Base-by-base conservation (phyloP, 2,797 vertebrate genomes). In the Arctocebus calabarensis region DNA sequence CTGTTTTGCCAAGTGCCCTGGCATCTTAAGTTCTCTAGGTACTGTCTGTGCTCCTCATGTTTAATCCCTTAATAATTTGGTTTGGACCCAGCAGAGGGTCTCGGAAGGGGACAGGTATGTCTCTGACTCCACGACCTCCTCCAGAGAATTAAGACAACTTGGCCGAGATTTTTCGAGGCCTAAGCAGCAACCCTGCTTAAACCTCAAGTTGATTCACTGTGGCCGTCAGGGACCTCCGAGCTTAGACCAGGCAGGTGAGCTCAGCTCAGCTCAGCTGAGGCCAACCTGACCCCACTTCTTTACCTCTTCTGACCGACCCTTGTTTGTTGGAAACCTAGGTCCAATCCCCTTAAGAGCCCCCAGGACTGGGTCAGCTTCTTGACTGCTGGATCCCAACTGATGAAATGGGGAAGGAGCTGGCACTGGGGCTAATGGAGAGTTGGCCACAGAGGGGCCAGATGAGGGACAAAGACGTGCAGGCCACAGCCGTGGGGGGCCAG, bases 1-100 rank as follows among this genome's bases (percentile, higher is more conserved):
- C 86, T 8, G 3, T 93, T 97, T 97, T 62, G 37, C 61, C 88
- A 62, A 92, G 79, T 5, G 64, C 37, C 27, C 90, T 19, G 34
- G 22, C 13, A 20, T 64, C 91, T 95, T 52, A 55, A 70, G 48
- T 61, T 27, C 13, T 95, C 86, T 17, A 12, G 45, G 22, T 71
- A 5, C 68, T 84, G 11, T 84, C 64, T 45, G 48, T 23, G 5
- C 40, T 66, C 71, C 43, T 84, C 14, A 13, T 29, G 32, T 29
- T 45, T 57, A 59, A 77, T 48, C 55, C 71, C 66, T 62, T 34
- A 9, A 68, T 70, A 70, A 61, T 85, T 37, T 59, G 32, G 71
- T 57, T 45, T 57, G 55, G 64, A 19, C 79, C 20, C 10, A n/a
- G 61, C 57, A 57, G 29, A 23, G 34, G 25, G n/a, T 55, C 70